Conservation (phyloP, 2,888 invertebrate species). For the Oegoconia quadripuncta region DNA sequence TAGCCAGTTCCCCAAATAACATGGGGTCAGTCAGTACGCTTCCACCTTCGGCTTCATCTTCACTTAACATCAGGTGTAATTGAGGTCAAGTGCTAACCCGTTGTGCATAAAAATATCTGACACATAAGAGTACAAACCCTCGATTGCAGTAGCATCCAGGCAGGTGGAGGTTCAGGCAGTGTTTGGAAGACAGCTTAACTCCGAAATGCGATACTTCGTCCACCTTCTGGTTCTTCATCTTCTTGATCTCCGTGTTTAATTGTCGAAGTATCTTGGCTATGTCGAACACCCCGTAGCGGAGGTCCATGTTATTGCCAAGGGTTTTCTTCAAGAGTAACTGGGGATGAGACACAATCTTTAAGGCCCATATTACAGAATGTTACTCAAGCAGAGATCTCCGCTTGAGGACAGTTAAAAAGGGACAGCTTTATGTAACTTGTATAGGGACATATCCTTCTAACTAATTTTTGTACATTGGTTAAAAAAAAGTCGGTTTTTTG, state of each 20-base stretch:
- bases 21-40: no score
- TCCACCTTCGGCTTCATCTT: no score
- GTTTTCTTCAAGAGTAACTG: constrained; percentile 42
- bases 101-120: no score
- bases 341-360: neutral
- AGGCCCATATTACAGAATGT: no score
- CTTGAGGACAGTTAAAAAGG: no score
- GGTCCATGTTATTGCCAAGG: constrained; percentile 28
- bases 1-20: no score
- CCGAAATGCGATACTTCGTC: neutral
- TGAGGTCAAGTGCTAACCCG: no score
- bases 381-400: no score
- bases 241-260: constrained; percentile 23
- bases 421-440: no score
- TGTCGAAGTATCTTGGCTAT: constrained; percentile 30
- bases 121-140: constrained; percentile 31
- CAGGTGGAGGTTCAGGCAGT: constrained; percentile 32
- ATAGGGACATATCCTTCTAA: no score
- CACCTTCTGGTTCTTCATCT: constrained; percentile 10
- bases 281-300: constrained; percentile 32
- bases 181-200: constrained; percentile 28
- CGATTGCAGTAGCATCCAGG: constrained; percentile 46
- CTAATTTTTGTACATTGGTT: neutral
- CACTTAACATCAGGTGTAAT: no score
- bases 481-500: no score